Percentiles rank a stretch among this genome's conserved stretches.
These are phyloP conservation scores for Oophaga sylvatica DNA, from an alignment of 2,797 vertebrate genomes.

Conservation along the genomic window DNA sequence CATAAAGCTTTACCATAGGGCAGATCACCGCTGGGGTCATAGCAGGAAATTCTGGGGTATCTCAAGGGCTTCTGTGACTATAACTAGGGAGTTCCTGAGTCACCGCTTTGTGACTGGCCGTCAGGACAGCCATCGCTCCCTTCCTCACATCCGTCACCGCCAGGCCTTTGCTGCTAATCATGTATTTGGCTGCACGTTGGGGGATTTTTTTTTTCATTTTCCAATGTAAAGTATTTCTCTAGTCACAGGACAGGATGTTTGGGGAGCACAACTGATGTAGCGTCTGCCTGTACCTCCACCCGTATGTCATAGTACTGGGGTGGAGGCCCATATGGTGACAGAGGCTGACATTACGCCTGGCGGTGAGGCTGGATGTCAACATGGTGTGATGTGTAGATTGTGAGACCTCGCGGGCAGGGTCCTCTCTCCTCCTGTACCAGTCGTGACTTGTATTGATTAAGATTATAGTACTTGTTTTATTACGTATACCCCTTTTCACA, in stretches of 20 bases:
- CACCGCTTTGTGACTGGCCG: conserved; percentile 38
- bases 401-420: too few relatives aligned
- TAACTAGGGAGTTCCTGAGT: conserved; percentile 65
- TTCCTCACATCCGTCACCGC: background rate
- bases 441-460: too few relatives aligned
- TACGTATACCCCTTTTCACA: too few relatives aligned
- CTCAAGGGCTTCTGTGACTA: conserved; percentile 55
- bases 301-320: background rate
- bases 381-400: too few relatives aligned
- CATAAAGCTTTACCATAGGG: conserved; percentile 66
- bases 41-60: conserved; percentile 69
- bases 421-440: too few relatives aligned
- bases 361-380: background rate
- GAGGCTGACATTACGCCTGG: background rate
- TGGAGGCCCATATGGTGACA: background rate
- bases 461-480: too few relatives aligned
- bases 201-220: background rate
- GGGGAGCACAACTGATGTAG: background rate
- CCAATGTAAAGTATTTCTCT: background rate
- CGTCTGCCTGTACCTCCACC: background rate
- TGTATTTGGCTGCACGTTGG: background rate
- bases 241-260: background rate
- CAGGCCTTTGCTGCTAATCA: background rate
- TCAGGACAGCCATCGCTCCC: background rate
- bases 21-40: conserved; percentile 73